Conservation (phyloP, 2,113 vertebrate species). For the Serinus canaria region DNA sequence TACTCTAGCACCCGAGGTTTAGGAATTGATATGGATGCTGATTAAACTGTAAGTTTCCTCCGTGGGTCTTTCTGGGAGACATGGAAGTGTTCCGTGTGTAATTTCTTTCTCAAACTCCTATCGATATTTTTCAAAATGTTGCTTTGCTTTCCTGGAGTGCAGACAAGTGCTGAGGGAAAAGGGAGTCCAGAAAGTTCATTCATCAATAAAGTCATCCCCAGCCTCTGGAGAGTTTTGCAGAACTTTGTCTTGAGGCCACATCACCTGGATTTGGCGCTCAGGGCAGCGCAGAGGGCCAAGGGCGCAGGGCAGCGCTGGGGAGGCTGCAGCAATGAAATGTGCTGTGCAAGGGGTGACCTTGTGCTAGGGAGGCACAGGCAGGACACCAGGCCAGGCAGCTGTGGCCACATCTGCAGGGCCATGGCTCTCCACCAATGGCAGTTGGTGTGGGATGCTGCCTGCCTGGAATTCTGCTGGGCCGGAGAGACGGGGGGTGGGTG, state of each 20-base stretch:
- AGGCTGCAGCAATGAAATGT: not conserved
- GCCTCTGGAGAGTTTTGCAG: not conserved
- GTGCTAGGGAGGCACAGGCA: not conserved
- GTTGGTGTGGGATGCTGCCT: not conserved
- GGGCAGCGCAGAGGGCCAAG: rapidly evolving
- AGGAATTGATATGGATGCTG: slow-evolving; percentile 54
- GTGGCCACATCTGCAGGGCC: not conserved
- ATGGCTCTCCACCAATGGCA: not conserved
- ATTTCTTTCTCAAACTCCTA: not conserved
- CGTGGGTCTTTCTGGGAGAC: not conserved
- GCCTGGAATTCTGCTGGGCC: not conserved
- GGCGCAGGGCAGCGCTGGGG: rapidly evolving
- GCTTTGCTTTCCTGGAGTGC: not conserved
- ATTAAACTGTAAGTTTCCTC: slow-evolving; percentile 45
- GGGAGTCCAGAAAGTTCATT: not conserved
- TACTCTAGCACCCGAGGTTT: slow-evolving; percentile 62
- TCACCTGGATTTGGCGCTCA: rapidly evolving
- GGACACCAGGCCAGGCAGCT: not conserved
- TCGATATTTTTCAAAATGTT: not conserved
- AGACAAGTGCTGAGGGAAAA: not conserved
- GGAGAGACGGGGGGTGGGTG: not conserved
- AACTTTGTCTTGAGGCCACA: not conserved
- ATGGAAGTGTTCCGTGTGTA: not conserved
- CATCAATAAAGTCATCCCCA: not conserved
- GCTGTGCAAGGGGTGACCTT: not conserved